Percentiles rank a stretch among this genome's conserved stretches.
These are phyloP conservation scores for Orthonychiurus folsomi DNA, from an alignment of 2,888 invertebrate genomes.

Conservation along the genomic window DNA sequence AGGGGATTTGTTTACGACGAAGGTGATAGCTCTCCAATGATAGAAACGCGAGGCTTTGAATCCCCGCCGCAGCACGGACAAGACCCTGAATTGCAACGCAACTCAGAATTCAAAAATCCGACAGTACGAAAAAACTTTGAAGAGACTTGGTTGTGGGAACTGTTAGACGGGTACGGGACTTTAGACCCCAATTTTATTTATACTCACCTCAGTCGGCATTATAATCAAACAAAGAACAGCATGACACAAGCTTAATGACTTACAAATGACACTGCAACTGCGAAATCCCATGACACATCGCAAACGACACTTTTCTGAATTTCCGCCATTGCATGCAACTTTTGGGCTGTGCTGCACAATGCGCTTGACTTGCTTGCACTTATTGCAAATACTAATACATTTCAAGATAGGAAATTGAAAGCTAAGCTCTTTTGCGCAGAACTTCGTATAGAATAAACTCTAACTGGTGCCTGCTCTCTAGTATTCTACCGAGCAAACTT, in stretches of 20 bases:
- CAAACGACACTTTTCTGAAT: no score
- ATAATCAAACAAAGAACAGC: no score
- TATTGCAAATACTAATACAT: no score
- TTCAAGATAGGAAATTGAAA: no score
- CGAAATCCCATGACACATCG: no score
- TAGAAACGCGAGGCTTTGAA: background rate
- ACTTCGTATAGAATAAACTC: background rate
- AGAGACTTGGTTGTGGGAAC: slow-evolving; percentile 44
- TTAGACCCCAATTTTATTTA: background rate
- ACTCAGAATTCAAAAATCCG: background rate
- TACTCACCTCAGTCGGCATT: no score
- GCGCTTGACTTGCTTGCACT: background rate
- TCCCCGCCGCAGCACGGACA: background rate
- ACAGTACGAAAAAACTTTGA: slow-evolving; percentile 41
- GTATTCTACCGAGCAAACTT: slow-evolving; percentile 50
- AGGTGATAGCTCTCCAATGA: slow-evolving; percentile 2
- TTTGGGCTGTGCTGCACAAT: background rate
- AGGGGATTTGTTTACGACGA: background rate
- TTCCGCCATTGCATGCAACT: background rate
- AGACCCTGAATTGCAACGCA: background rate
- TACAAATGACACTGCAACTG: background rate
- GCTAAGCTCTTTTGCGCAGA: no score
- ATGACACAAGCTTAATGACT: background rate
- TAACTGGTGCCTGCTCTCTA: slow-evolving; percentile 36
- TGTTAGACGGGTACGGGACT: slow-evolving; percentile 8